Conservation (phyloP, 2,797 vertebrate species). For the Ataeniobius toweri region DNA sequence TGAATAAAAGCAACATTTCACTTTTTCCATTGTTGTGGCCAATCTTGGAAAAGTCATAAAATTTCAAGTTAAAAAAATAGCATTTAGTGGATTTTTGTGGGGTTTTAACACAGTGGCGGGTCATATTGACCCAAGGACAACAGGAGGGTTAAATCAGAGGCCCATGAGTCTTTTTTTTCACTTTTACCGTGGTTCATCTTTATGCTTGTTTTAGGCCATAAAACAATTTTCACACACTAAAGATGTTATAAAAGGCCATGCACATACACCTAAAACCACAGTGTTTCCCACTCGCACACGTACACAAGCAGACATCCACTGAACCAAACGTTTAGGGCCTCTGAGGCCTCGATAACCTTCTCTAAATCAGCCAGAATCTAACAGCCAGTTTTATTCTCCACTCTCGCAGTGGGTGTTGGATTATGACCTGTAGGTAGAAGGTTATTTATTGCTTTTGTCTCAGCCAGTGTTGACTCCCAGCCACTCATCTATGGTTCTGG, state of each 20-base stretch:
- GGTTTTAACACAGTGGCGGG: no score
- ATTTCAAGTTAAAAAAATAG: no score
- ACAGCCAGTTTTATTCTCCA: conserved; percentile 68
- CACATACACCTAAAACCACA: conserved; percentile 28
- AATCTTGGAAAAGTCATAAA: no score
- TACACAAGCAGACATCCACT: conserved; percentile 34
- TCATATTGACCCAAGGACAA: no score
- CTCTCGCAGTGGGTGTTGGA: conserved; percentile 67
- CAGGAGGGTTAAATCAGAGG: conserved; percentile 10
- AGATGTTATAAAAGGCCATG: conserved; percentile 32
- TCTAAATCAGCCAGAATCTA: conserved; percentile 77
- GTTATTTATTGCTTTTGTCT: conserved; percentile 80
- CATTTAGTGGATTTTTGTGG: no score
- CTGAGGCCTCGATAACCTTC: conserved; percentile 68
- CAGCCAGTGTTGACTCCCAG: conserved; percentile 66
- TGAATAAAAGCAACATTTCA: no score
- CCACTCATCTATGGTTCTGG: conserved; percentile 65
- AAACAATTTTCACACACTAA: conserved; percentile 52
- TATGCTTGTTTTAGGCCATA: conserved; percentile 46
- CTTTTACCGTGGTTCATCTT: conserved; percentile 40
- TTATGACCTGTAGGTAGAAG: conserved; percentile 68
- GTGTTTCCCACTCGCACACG: conserved; percentile 11
- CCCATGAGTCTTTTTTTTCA: conserved; percentile 33
- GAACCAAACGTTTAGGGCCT: conserved; percentile 69
- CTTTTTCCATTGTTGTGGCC: no score